Percentiles rank a stretch among this genome's conserved stretches.
phyloP scores from a whole-genome alignment of 2,113 vertebrate genomes.

The Pipra filicauda region DNA sequence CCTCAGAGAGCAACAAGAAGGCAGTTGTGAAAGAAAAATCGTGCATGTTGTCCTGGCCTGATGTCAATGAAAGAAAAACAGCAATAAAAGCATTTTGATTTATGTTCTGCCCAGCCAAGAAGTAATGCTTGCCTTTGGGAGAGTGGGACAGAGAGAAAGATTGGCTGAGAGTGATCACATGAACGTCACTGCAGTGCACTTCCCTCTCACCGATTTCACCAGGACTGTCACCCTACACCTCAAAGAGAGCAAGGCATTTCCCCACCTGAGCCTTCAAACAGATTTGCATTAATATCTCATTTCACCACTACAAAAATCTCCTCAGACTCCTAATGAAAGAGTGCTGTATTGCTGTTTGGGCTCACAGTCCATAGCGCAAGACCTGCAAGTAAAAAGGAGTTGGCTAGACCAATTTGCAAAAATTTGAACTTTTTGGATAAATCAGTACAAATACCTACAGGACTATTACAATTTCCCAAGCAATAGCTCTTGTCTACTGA shows the following conservation, averaged over 20 bases:
- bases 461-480: neutral
- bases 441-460: neutral
- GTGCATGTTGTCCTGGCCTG: neutral
- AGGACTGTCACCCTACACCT: neutral
- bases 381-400: neutral
- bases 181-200: accelerated
- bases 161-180: neutral
- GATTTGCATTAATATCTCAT: neutral
- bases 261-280: neutral
- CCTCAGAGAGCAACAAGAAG: neutral
- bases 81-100: neutral
- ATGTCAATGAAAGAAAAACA: neutral
- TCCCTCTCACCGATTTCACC: neutral
- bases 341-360: neutral
- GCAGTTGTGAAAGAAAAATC: neutral
- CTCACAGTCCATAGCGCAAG: neutral
- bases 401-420: neutral
- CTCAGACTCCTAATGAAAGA: neutral
- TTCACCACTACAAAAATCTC: neutral
- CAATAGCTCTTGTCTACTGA: neutral
- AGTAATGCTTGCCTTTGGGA: neutral
- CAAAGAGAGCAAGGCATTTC: neutral
- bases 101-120: neutral
- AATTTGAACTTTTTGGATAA: neutral
- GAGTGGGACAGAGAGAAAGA: neutral